phyloP scores from a whole-genome alignment of 2,113 vertebrate genomes.

The Camarhynchus parvulus region DNA sequence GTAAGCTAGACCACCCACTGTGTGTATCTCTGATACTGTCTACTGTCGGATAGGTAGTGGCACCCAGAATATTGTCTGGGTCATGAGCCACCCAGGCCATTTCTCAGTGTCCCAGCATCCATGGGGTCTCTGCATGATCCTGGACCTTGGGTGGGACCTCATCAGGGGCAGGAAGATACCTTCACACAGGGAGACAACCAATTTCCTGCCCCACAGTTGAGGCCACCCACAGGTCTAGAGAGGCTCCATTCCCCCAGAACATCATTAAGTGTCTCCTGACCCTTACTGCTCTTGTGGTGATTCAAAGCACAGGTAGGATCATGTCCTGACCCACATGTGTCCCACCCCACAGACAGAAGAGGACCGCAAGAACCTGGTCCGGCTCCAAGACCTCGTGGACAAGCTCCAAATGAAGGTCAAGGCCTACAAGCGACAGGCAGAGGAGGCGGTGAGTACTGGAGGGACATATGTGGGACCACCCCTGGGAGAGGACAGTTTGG shows the following conservation, averaged over 20 bases:
- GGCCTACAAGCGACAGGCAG: slow-evolving; percentile 32
- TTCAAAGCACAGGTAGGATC: neutral
- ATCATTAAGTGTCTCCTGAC: neutral
- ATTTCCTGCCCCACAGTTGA: accelerated
- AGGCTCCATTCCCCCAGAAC: neutral
- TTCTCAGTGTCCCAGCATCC: accelerated
- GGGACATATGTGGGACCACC: neutral
- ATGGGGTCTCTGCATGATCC: neutral
- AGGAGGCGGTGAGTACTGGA: slow-evolving; percentile 18
- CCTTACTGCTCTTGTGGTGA: neutral
- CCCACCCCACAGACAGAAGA: neutral
- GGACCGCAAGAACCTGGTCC: slow-evolving; percentile 14
- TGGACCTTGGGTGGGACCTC: neutral
- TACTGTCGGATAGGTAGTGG: too few relatives aligned
- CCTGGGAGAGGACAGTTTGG: accelerated
- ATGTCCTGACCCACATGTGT: neutral
- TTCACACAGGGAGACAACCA: neutral
- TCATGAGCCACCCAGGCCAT: neutral
- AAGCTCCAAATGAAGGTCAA: slow-evolving; percentile 48
- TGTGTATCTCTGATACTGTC: accelerated
- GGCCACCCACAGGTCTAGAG: too few relatives aligned
- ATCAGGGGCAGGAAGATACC: neutral
- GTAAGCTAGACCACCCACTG: neutral
- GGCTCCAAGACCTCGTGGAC: slow-evolving; percentile 33
- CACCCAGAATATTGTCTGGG: neutral